Base-by-base conservation (phyloP, 2,888 invertebrate genomes). In the Ypsolopha scabrella region DNA sequence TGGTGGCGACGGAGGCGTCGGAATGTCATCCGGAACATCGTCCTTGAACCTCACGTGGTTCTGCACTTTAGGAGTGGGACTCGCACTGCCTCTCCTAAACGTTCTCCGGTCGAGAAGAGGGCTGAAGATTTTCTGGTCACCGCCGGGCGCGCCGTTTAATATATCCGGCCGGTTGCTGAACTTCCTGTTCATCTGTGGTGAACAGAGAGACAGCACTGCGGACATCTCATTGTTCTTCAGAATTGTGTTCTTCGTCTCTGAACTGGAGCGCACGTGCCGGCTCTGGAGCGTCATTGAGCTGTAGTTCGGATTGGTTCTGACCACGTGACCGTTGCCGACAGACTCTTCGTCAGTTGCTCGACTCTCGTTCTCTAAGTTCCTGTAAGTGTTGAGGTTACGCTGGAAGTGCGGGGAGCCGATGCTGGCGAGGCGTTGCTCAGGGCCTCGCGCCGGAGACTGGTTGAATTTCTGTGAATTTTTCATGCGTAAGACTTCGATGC, bases 361-460 rank as follows among this genome's bases (percentile, higher is more conserved):
- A 54, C 70, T 81, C 54, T 87, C 87, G 57, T 75, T 81, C 61
- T 90, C 90, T 39, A 90, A 81, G 62, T 90, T 90, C 63, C 85
- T 85, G 60, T 89, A 89, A 10, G 88, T 80, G 64, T 81, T 90
- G 14, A 86, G 72, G 65, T 89, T 90, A 54, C 90, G 77, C 58
- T 90, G 89, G 51, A 90, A 83, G 64, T 90, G 89, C 2, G 90
- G 90, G 0, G 90, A 90, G 14, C 90, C 90, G 58, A 90, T 90
- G 54, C 90, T 89, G 11, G 90, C 90, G 33, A 90, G 87, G 41
- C 89, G 80, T 47, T 75, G 81, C 55, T 87, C 86, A 9, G 75
- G 70, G 52, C 80, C 78, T 54, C 88, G 83, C 1, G 80, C 57
- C 24, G 79, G 79, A 0, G 85, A 79, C 52, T 77, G 80, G 24